Evolutionary conservation across 2,888 invertebrate genomes (phyloP).

Genomic region (Venusia cambrica): DNA sequence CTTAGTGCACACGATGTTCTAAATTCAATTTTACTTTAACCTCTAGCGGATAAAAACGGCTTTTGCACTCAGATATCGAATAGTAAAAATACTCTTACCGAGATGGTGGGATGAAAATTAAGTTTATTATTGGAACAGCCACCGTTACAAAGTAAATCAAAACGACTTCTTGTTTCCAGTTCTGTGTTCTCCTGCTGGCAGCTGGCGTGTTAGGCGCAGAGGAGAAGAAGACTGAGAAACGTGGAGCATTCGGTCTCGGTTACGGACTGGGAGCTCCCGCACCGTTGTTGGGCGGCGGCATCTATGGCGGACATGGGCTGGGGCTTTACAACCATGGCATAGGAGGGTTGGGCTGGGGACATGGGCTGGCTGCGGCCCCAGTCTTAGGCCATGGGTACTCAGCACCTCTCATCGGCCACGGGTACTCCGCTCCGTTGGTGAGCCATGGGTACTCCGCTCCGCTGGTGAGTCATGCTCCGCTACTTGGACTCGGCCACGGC

Average conservation of each 20-base stretch:
- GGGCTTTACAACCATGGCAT: conserved; percentile 49
- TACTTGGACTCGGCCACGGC: conserved; percentile 37
- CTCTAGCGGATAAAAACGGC: no score
- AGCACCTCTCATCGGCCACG: conserved; percentile 36
- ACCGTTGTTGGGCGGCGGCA: conserved; percentile 36
- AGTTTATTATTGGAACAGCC: no score
- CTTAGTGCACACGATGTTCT: no score
- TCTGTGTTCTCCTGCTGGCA: conserved; percentile 56
- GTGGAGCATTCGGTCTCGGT: conserved; percentile 71
- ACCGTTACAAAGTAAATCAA: no score
- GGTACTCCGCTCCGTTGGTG: conserved; percentile 31
- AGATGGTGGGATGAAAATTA: no score
- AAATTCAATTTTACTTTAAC: no score
- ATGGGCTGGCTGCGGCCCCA: conserved; percentile 47
- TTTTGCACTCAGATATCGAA: no score
- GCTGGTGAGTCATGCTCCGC: conserved; percentile 35
- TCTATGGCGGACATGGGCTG: conserved; percentile 50
- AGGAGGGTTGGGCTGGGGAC: conserved; percentile 48
- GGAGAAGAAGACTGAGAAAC: conserved; percentile 72
- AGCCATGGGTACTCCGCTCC: conserved; percentile 31
- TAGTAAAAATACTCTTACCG: no score
- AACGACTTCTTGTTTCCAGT: no score
- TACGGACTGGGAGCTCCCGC: conserved; percentile 44
- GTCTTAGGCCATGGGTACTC: conserved; percentile 31
- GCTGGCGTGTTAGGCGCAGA: conserved; percentile 57